Base-by-base conservation (phyloP, 2,888 invertebrate species). In the Meiosimyza platycephala region DNA sequence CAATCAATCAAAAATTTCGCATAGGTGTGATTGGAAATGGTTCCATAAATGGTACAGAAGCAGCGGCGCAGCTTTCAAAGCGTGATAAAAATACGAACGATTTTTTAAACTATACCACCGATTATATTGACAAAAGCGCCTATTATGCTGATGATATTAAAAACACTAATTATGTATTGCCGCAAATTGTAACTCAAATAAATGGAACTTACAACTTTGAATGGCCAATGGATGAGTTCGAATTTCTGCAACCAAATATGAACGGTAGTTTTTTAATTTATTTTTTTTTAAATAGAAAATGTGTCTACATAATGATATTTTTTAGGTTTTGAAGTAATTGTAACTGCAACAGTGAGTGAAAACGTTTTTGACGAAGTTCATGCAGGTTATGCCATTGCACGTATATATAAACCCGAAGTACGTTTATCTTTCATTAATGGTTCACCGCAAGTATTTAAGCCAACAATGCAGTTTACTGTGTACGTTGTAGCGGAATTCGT, bases 401-500 rank as follows among this genome's bases (percentile, higher is more conserved):
- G 95, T 77, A 92, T 97, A 71, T 95, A 92, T 85, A 95, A 95
- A 88, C 94, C 95, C 0, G 93, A 93, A 4, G 89, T 96, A 3
- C 90, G 91, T 69, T 89, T 97, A 6, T 89, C 91, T 68, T 95
- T 97, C 86, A 89, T 97, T 7, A 97, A 97, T 0, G 95, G 94
- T 48, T 90, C 92, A 0, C 94, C 96, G 18, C 95, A 96, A 87
- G 93, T 97, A 47, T 97, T 97, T 88, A 97, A 97, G 86, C 97
- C 97, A 0, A 90, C 94, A 12, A 95, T 97, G 93, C 94, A 96
- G 0, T 93, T 95, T 81, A 92, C 92, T 77, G 89, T 92, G 73
- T 94, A 94, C 92, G 89, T 97, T 82, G 93, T 94, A 15, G 94
- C 95, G 0, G 94, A 95, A 0, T 95, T 93, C 87, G 94, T 95